phyloP scores from a whole-genome alignment of 1,140 invertebrate species.

The Dendroctonus ponderosae region DNA sequence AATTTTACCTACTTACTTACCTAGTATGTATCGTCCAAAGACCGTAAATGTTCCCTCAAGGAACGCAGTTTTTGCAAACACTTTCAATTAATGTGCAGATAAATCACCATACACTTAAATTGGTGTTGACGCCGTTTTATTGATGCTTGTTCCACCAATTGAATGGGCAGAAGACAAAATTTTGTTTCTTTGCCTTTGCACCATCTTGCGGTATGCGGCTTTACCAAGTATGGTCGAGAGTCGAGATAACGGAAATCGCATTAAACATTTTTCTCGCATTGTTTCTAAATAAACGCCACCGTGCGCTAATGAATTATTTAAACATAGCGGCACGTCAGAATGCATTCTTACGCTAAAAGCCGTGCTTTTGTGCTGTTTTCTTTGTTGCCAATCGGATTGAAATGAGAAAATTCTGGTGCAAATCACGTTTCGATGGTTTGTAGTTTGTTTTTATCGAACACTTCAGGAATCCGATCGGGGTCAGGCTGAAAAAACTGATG shows the following conservation, averaged over 20 bases:
- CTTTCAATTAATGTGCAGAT: too few relatives aligned
- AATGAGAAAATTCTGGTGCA: slow-evolving; percentile 11
- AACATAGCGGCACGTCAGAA: slow-evolving; percentile 12
- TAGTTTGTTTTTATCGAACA: not conserved
- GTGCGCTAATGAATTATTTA: slow-evolving; percentile 8
- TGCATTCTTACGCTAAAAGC: not conserved
- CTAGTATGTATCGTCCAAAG: too few relatives aligned
- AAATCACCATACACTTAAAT: too few relatives aligned
- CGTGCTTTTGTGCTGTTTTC: slow-evolving; percentile 2
- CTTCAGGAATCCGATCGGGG: slow-evolving; percentile 1
- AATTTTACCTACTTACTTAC: not conserved
- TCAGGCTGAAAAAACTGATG: slow-evolving; percentile 7
- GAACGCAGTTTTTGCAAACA: too few relatives aligned
- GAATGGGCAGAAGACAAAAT: too few relatives aligned
- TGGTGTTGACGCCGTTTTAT: too few relatives aligned
- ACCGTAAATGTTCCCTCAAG: too few relatives aligned
- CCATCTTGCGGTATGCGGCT: too few relatives aligned
- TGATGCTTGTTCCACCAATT: too few relatives aligned
- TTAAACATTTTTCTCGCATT: slow-evolving; percentile 7
- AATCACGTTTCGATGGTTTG: slow-evolving; percentile 5
- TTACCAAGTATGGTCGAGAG: too few relatives aligned
- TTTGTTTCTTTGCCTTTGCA: too few relatives aligned
- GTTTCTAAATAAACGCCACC: not conserved
- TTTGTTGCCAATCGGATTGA: slow-evolving; percentile 4
- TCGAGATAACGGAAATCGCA: too few relatives aligned